A percentile compares a stretch with the other conserved stretches of the same genome.
Evolutionary conservation across 2,888 invertebrate species (phyloP).

Genomic region (Mythimna ferrago): DNA sequence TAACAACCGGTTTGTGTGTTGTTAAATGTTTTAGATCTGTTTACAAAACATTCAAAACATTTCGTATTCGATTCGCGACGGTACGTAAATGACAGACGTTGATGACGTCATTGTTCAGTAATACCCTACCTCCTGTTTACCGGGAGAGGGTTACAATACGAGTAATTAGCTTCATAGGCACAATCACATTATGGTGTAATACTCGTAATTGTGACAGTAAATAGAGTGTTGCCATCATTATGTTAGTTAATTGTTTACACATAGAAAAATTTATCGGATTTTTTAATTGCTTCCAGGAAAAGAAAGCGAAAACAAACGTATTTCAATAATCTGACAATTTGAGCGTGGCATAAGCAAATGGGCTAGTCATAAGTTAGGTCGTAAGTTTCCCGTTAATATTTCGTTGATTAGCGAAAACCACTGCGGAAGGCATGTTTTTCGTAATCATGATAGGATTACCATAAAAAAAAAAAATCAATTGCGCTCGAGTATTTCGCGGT

Average conservation of each 20-base stretch:
- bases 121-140: background rate
- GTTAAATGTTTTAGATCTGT: slow-evolving; percentile 83
- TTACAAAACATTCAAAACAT: slow-evolving; percentile 78
- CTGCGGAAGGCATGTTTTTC: too few relatives aligned
- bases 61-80: slow-evolving; percentile 73
- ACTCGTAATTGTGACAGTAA: background rate
- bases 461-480: too few relatives aligned
- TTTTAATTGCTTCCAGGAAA: too few relatives aligned
- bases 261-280: too few relatives aligned
- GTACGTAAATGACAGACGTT: slow-evolving; percentile 41
- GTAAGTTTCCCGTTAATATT: too few relatives aligned
- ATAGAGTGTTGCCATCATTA: background rate
- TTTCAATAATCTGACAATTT: too few relatives aligned
- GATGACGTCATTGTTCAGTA: slow-evolving; percentile 2
- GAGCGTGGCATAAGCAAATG: too few relatives aligned
- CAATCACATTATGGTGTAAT: background rate
- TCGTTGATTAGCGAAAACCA: too few relatives aligned
- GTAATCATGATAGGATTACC: too few relatives aligned
- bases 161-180: background rate
- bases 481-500: too few relatives aligned
- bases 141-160: background rate
- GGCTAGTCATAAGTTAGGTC: too few relatives aligned
- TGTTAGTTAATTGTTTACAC: background rate
- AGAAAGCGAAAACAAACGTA: too few relatives aligned
- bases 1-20: slow-evolving; percentile 82